Evolutionary conservation across 2,797 vertebrate species (phyloP).

Genomic region (Alca torda): DNA sequence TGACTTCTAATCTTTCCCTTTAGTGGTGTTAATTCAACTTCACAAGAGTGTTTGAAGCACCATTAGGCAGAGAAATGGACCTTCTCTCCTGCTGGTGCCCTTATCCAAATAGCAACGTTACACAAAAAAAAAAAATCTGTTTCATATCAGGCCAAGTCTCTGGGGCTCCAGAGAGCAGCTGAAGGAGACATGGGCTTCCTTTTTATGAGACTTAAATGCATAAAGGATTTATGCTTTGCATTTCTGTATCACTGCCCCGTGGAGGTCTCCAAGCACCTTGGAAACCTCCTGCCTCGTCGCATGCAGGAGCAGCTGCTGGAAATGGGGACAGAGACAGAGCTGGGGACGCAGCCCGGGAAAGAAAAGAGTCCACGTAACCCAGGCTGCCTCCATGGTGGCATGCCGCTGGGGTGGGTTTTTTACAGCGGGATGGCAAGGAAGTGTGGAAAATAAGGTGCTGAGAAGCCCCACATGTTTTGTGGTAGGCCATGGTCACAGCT

Average conservation of each 20-base stretch:
- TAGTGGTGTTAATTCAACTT: slow-evolving; percentile 57
- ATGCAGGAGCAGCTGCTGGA: not conserved
- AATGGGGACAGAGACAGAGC: not conserved
- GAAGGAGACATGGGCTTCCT: not conserved
- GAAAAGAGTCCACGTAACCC: not conserved
- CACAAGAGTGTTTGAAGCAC: slow-evolving; percentile 33
- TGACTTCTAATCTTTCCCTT: slow-evolving; percentile 57
- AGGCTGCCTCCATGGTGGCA: not conserved
- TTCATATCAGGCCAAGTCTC: not conserved
- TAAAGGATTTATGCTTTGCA: not conserved
- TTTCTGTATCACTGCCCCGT: not conserved
- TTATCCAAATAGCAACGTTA: slow-evolving; percentile 18
- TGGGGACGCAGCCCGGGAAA: not conserved
- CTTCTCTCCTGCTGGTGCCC: slow-evolving; percentile 39
- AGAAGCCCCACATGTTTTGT: not conserved
- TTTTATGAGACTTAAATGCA: not conserved
- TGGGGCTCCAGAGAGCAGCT: not conserved
- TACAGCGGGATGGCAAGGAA: not conserved
- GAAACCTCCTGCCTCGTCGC: not conserved
- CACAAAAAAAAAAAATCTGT: not conserved
- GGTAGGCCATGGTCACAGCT: not conserved
- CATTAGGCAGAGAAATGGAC: slow-evolving; percentile 67
- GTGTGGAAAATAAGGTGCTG: not conserved
- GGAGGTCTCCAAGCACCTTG: not conserved
- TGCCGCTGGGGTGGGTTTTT: not conserved